Base-by-base conservation (phyloP, 35 echinoderm and acorn worm genomes). In the Ptychodera flava region DNA sequence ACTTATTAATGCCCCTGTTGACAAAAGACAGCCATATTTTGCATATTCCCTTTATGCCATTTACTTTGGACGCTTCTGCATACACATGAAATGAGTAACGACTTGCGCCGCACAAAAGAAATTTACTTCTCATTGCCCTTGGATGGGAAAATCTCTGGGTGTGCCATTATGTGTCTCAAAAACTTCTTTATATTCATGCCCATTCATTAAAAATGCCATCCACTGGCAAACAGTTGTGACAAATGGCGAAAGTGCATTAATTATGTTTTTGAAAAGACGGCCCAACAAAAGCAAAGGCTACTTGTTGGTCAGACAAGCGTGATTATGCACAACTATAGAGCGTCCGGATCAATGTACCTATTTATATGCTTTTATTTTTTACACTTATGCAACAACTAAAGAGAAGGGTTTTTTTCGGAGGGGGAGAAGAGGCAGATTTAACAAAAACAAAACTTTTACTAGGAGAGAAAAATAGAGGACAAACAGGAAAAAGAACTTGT, bases 1-100 rank as follows among this genome's bases (percentile, higher is more conserved):
- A 64, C 45, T 64, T 64, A 64, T 64, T 64, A 64, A 64, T 64
- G 45, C 45, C 45, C n/a, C 45, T 64, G 45, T 64, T 64, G 45
- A 64, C 45, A 64, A 64, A 64, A 22, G 22, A 64, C 45, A 64
- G 45, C 6, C 45, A 64, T 64, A 64, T 64, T 64, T 64, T 12
- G 45, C 45, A 64, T 64, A 64, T 64, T 22, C 6, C 45, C 22
- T 64, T 22, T 64, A 64, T 64, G 45, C 22, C 22, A 64, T 22
- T 64, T n/a, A 22, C 22, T 12, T 6, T 64, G 45, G 45, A 64
- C 45, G 45, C 45, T 64, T 12, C 6, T 64, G 22, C 45, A 22
- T 22, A 64, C 45, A 64, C 45, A 64, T 64, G 6, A 64, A 12
- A 6, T 64, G 45, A 64, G 45, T 64, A 64, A 64, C 45, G 45